Evolutionary conservation across 2,797 vertebrate species (phyloP).

Genomic region (Rhinatrema bivittatum): DNA sequence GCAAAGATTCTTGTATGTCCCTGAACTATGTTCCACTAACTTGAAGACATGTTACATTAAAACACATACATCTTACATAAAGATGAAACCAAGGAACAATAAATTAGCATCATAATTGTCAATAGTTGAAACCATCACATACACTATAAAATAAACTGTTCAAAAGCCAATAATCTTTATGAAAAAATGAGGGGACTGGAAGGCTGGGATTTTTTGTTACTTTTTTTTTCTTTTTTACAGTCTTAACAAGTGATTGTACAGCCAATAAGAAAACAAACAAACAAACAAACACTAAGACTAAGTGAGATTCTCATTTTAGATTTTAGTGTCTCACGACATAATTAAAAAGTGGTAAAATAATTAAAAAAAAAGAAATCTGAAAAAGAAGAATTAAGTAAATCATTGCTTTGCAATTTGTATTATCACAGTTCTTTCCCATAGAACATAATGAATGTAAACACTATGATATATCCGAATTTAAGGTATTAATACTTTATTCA

Average conservation of each 20-base stretch:
- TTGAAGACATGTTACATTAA: conserved; percentile 84
- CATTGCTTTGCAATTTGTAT: conserved; percentile 75
- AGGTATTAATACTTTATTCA: conserved; percentile 86
- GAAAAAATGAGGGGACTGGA: conserved; percentile 56
- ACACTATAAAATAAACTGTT: conserved; percentile 91
- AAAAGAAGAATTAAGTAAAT: conserved; percentile 79
- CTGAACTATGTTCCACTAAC: conserved; percentile 63
- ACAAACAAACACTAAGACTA: conserved; percentile 70
- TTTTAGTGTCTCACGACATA: conserved; percentile 99
- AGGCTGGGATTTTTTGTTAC: no score
- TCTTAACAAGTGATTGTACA: conserved; percentile 76
- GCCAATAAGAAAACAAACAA: conserved; percentile 68
- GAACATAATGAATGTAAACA: conserved; percentile 97
- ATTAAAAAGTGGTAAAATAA: conserved; percentile 82
- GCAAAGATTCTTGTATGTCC: conserved; percentile 60
- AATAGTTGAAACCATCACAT: conserved; percentile 88
- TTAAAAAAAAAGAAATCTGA: no score
- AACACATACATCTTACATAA: conserved; percentile 88
- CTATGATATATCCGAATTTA: conserved; percentile 68
- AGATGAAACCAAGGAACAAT: conserved; percentile 86
- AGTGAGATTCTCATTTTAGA: conserved; percentile 80
- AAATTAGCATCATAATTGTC: conserved; percentile 94
- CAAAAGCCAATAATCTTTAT: conserved; percentile 71
- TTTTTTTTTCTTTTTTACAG: conserved; percentile 56
- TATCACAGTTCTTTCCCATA: conserved; percentile 77